A percentile compares a stretch with the other conserved stretches of the same genome.
These are phyloP conservation scores for Tachyglossus aculeatus DNA, from an alignment of 2,797 vertebrate genomes.

Conservation along the genomic window DNA sequence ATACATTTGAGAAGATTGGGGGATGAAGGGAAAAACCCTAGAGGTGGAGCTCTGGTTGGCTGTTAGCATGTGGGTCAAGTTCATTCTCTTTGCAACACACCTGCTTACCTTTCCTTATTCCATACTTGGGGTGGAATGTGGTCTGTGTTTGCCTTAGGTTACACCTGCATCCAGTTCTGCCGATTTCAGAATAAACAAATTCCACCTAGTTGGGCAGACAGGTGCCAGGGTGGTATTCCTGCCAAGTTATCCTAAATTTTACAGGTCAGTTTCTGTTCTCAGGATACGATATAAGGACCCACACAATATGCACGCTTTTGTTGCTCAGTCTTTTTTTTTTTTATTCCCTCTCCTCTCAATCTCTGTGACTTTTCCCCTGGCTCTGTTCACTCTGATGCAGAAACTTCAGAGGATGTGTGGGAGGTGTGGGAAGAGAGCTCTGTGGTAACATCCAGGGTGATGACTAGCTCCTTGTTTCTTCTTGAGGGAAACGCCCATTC, in stretches of 20 bases:
- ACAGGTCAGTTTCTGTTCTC: slow-evolving; percentile 18
- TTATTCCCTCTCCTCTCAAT: not conserved
- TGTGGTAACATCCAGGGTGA: slow-evolving; percentile 54
- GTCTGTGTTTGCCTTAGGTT: slow-evolving; percentile 17
- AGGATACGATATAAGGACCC: not conserved
- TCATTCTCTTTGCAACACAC: not conserved
- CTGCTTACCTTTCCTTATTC: not conserved
- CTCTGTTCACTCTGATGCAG: slow-evolving; percentile 51
- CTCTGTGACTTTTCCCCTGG: slow-evolving; percentile 28
- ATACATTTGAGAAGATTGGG: too few species aligned
- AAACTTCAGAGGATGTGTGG: slow-evolving; percentile 57
- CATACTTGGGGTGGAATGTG: not conserved
- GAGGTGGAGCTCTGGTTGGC: not conserved
- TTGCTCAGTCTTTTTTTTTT: slow-evolving; percentile 21
- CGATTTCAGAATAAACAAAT: slow-evolving; percentile 13
- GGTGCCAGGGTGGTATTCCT: not conserved
- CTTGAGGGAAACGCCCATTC: slow-evolving; percentile 15
- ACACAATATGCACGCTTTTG: not conserved
- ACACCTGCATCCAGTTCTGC: not conserved
- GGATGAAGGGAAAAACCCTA: not conserved
- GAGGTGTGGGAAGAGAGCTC: slow-evolving; percentile 51
- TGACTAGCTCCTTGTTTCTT: slow-evolving; percentile 54
- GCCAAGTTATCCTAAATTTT: slow-evolving; percentile 64
- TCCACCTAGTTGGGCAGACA: not conserved
- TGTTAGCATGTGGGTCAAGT: not conserved